phyloP scores from a whole-genome alignment of 2,888 invertebrate species.

The Deroplatys truncata region DNA sequence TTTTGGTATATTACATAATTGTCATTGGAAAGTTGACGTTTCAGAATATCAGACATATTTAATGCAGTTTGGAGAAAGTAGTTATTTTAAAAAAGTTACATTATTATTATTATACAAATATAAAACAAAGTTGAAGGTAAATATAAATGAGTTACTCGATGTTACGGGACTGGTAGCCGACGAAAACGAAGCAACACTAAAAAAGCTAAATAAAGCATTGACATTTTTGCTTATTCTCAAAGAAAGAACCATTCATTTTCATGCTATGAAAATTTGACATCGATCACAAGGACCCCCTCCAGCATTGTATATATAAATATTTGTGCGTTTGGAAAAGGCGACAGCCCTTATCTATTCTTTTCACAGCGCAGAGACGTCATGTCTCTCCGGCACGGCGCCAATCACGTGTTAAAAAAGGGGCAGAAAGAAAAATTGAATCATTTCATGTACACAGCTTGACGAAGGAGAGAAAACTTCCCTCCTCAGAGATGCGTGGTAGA shows the following conservation, averaged over 20 bases:
- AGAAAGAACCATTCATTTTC: not conserved
- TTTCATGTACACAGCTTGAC: not conserved
- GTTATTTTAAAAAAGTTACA: no score
- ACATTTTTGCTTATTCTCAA: not conserved
- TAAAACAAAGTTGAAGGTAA: no score
- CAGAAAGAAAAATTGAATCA: not conserved
- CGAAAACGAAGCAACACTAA: not conserved
- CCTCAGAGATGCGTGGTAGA: slow-evolving; percentile 3
- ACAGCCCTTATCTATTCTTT: not conserved
- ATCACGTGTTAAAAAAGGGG: not conserved
- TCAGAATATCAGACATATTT: no score
- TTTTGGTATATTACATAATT: no score
- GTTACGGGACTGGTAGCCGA: no score
- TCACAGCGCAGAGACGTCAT: not conserved
- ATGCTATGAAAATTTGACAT: not conserved
- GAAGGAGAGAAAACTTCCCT: not conserved
- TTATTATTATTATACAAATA: no score
- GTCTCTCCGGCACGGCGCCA: not conserved
- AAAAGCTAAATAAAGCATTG: not conserved
- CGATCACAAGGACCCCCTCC: not conserved
- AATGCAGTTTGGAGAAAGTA: no score
- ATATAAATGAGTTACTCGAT: no score
- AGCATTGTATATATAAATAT: not conserved
- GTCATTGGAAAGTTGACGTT: no score
- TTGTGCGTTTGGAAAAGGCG: not conserved